These are phyloP conservation scores for Sinocyclocheilus maitianheensis DNA, from an alignment of 2,113 vertebrate genomes.

Conservation along the genomic window DNA sequence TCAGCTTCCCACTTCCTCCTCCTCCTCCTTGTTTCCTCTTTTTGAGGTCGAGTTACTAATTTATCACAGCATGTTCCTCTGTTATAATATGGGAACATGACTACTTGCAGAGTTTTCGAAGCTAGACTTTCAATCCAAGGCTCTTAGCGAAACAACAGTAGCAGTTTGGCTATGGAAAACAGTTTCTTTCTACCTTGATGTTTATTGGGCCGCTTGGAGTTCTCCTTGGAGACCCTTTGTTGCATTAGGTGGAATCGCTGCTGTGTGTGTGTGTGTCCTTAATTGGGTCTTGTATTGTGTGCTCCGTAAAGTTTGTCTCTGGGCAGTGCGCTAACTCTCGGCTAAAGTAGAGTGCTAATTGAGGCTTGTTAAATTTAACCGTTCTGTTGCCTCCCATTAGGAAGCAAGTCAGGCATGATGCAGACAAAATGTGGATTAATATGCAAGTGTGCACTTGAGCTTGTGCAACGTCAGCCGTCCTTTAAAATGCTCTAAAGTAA, in stretches of 20 bases:
- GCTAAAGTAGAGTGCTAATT: constrained; percentile 56
- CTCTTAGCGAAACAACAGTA: neutral
- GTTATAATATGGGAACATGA: constrained; percentile 15
- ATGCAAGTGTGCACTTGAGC: constrained; percentile 7
- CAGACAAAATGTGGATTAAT: constrained; percentile 25
- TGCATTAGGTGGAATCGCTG: constrained; percentile 18
- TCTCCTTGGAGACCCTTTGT: constrained; percentile 55
- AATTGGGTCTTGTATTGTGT: constrained; percentile 48
- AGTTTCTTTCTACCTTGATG: constrained; percentile 35
- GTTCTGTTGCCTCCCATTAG: constrained; percentile 30
- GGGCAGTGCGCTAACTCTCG: constrained; percentile 23
- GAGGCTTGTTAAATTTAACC: constrained; percentile 47
- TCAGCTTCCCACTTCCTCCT: constrained; percentile 12
- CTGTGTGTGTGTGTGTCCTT: constrained; percentile 32
- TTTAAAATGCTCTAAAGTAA: constrained; percentile 17
- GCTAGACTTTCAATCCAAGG: neutral
- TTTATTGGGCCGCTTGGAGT: constrained; percentile 21
- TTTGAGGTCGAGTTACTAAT: neutral
- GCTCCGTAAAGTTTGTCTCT: constrained; percentile 11
- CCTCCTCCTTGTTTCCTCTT: neutral
- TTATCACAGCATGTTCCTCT: constrained; percentile 4
- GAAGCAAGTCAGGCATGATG: constrained; percentile 40
- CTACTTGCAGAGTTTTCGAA: constrained; percentile 2
- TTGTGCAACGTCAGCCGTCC: constrained; percentile 1
- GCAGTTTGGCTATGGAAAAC: constrained; percentile 4